These are phyloP conservation scores for Ctenomys sociabilis DNA, from an alignment of 2,113 vertebrate species.

Conservation along the genomic window DNA sequence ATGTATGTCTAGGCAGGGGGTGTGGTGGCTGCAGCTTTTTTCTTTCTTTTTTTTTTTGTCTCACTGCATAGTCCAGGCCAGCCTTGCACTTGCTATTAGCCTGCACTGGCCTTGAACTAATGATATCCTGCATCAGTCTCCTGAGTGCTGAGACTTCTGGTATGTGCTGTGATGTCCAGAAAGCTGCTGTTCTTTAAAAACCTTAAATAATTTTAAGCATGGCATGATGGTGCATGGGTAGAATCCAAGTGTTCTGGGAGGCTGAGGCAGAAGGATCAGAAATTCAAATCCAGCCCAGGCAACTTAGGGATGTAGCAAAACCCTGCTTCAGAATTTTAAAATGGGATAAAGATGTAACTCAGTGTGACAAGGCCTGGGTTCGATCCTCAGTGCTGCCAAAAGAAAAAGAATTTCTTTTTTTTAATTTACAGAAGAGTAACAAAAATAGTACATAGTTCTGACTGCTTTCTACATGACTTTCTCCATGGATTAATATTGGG, in stretches of 20 bases:
- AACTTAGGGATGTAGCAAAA: background rate
- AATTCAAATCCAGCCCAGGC: background rate
- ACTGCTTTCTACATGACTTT: background rate
- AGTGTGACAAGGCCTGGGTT: background rate
- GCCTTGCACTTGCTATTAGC: background rate
- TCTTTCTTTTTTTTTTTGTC: background rate
- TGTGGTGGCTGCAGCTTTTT: background rate
- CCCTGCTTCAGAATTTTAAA: background rate
- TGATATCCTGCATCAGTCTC: background rate
- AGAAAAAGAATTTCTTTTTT: background rate
- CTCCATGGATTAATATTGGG: background rate
- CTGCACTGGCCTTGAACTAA: background rate
- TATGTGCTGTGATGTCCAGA: background rate
- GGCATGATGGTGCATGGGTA: background rate
- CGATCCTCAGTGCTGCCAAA: background rate
- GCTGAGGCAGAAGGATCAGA: background rate
- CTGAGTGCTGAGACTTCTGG: background rate
- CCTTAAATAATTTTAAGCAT: background rate
- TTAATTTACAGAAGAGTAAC: background rate
- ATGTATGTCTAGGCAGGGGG: background rate
- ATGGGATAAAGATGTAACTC: background rate
- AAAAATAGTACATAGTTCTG: background rate
- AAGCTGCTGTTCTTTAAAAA: background rate
- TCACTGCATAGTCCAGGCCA: background rate
- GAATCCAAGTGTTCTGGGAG: background rate